phyloP scores from a whole-genome alignment of 2,888 invertebrate species.

The Yponomeuta plumbellus region DNA sequence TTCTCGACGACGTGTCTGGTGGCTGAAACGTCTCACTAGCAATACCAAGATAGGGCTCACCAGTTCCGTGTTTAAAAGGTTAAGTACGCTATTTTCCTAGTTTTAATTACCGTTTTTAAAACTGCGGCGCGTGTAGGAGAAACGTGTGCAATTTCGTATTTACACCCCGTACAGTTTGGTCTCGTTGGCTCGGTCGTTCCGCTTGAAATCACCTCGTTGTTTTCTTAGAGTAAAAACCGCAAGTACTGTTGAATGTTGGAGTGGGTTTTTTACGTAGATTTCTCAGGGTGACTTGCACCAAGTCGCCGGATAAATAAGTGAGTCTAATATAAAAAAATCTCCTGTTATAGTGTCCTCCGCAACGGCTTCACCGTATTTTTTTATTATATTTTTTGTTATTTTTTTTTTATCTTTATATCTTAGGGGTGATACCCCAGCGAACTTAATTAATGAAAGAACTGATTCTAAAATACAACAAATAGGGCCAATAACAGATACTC shows the following conservation, averaged over 20 bases:
- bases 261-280: neutral
- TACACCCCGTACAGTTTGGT: neutral
- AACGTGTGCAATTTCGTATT: neutral
- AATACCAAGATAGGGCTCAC: neutral
- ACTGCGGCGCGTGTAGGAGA: neutral
- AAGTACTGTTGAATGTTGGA: neutral
- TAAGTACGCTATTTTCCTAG: neutral
- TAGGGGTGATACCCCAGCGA: too few relatives aligned
- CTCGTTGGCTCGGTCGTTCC: neutral
- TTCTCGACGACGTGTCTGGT: neutral
- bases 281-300: neutral
- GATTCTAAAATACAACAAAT: too few relatives aligned
- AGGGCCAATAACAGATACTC: too few relatives aligned
- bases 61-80: neutral
- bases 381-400: too few relatives aligned
- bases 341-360: too few relatives aligned
- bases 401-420: too few relatives aligned
- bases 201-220: neutral
- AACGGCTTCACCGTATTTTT: too few relatives aligned
- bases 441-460: too few relatives aligned
- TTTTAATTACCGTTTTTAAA: neutral
- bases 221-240: too few relatives aligned
- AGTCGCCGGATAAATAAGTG: too few relatives aligned
- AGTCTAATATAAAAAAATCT: too few relatives aligned
- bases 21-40: neutral